Evolutionary conservation across 1,140 invertebrate species (phyloP), one percentile per base, ranked within the genome.

Genomic region (Branchinecta lindahli): DNA sequence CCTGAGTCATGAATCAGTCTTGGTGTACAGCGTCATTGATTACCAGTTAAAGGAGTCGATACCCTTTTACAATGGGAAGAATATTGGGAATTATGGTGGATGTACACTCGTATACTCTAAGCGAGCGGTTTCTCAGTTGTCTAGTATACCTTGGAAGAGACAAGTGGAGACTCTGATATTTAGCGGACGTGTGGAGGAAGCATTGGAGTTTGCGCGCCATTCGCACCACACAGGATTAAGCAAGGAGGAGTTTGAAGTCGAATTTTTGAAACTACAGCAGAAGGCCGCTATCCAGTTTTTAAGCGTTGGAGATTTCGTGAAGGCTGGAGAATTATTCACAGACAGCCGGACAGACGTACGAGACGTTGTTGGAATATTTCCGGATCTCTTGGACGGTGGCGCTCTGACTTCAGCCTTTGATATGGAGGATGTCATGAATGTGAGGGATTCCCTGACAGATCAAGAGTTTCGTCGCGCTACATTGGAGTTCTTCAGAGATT

Each of bases 11-110:
- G 66, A 70, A 18, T 20, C n/a, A 15, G 33, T 70, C 45, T 15
- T 44, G n/a, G 8, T 52, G 70, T 72, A 44, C 73, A 83, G 82
- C 75, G 78, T 82, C 70, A 74, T 83, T 67, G 81, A 83, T 74
- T 81, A 82, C 71, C 80, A 82, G 69, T 78, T 78, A 61, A 83
- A 83, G 72, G 81, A 83, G 74, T 78, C 77, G 12, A 77, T 83
- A 7, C 77, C 77, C 46, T 82, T 83, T 72, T 76, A 78, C 71
- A 78, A 79, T 45, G 81, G 81, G 12, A 73, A 70, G 6, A 75
- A 73, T 67, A 72, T 83, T 15, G 80, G 78, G 33, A 81, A 83
- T 69, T 82, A 81, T 77, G 81, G 82, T 75, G 82, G 81, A 0
- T 76, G 77, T 67, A 72, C 83, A 33, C 79, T 81, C 76, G 77